Evolutionary conservation across 2,113 vertebrate genomes (phyloP).

Genomic region (Bos indicus): DNA sequence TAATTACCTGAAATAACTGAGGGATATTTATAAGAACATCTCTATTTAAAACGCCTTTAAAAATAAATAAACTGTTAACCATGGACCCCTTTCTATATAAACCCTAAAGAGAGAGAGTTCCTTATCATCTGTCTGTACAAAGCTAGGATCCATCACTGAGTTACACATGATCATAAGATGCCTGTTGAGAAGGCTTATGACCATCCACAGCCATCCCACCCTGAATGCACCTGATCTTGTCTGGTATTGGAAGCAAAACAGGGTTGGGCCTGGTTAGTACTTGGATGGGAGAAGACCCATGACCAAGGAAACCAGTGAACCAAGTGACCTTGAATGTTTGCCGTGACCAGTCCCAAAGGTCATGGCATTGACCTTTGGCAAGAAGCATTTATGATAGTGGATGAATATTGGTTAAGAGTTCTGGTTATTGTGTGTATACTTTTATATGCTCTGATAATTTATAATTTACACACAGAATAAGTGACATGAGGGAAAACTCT

Average conservation of each 20-base stretch:
- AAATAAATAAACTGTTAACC: background rate
- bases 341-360: background rate
- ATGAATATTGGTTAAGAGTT: background rate
- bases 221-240: background rate
- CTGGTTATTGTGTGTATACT: background rate
- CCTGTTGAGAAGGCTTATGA: background rate
- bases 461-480: background rate
- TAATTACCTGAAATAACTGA: background rate
- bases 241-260: background rate
- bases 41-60: background rate
- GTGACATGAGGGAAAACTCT: background rate
- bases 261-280: background rate
- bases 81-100: background rate
- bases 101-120: background rate
- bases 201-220: fast-evolving
- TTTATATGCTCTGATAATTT: background rate
- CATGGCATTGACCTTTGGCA: background rate
- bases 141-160: background rate
- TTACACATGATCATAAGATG: background rate
- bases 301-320: background rate
- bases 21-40: background rate
- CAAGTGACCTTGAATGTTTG: background rate
- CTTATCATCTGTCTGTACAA: background rate
- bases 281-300: background rate
- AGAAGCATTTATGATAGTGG: background rate